Percentiles rank a stretch among this genome's conserved stretches.
phyloP scores from a whole-genome alignment of 2,113 vertebrate species.

The Cyanoramphus novaezelandiae region DNA sequence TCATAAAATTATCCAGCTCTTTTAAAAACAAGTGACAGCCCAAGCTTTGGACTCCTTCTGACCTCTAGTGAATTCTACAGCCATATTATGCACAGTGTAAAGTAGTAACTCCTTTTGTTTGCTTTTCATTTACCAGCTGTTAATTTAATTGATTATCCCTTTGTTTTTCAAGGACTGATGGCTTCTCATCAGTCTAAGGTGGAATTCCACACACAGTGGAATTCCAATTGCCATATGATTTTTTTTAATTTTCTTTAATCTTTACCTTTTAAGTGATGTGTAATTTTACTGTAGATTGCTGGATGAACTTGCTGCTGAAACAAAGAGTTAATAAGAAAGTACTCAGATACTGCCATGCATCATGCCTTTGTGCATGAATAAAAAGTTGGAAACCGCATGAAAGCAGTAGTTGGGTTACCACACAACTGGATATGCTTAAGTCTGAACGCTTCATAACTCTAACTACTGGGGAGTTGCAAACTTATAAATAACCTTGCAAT shows the following conservation, averaged over 20 bases:
- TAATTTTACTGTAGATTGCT: slow-evolving; percentile 41
- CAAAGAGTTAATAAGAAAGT: slow-evolving; percentile 73
- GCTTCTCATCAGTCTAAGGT: not conserved
- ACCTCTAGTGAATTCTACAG: slow-evolving; percentile 11
- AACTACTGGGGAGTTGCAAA: slow-evolving; percentile 88
- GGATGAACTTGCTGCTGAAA: slow-evolving; percentile 49
- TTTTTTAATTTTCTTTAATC: not conserved
- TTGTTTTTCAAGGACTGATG: not conserved
- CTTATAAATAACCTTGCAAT: slow-evolving; percentile 96
- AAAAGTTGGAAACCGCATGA: slow-evolving; percentile 84
- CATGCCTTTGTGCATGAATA: slow-evolving; percentile 72
- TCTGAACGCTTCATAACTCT: slow-evolving; percentile 90
- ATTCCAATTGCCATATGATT: not conserved
- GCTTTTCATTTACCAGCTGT: slow-evolving; percentile 28
- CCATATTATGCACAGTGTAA: not conserved
- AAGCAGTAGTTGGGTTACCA: slow-evolving; percentile 84
- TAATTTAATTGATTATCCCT: slow-evolving; percentile 10
- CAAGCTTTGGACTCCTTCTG: slow-evolving; percentile 30
- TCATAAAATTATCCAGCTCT: slow-evolving; percentile 40
- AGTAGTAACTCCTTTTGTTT: slow-evolving; percentile 21
- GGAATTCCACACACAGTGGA: not conserved
- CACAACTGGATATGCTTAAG: slow-evolving; percentile 93
- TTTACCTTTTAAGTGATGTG: not conserved
- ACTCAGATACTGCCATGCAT: slow-evolving; percentile 69
- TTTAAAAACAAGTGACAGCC: slow-evolving; percentile 18